phyloP scores from a whole-genome alignment of 1,140 invertebrate genomes.

The Drosophila funebris region DNA sequence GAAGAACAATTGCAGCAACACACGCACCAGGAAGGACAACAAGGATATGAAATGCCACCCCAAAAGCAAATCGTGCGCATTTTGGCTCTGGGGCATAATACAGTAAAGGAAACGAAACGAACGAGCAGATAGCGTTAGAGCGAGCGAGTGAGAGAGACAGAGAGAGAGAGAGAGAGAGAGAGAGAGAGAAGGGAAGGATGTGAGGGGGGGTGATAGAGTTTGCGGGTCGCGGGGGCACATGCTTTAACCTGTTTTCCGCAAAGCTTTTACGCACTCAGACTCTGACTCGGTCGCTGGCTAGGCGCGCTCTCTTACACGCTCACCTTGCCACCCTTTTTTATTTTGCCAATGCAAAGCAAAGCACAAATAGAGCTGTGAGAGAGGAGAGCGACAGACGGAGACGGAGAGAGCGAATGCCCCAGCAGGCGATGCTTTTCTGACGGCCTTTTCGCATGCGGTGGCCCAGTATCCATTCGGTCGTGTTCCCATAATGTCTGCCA shows the following conservation, averaged over 20 bases:
- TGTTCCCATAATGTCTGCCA: conserved; percentile 83
- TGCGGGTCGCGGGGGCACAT: conserved; percentile 47
- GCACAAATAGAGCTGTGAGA: conserved; percentile 45
- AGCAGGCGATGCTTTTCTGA: conserved; percentile 41
- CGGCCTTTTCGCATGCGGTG: conserved; percentile 65
- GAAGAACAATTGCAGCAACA: conserved; percentile 51
- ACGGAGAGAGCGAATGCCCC: conserved; percentile 18
- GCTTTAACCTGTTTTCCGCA: conserved; percentile 78
- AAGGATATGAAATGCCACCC: conserved; percentile 66
- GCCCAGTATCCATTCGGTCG: conserved; percentile 83
- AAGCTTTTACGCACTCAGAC: conserved; percentile 75
- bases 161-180: conserved; percentile 44
- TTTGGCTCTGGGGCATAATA: conserved; percentile 72
- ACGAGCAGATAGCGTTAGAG: conserved; percentile 16
- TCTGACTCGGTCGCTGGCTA: conserved; percentile 10
- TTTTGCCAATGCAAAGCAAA: conserved; percentile 18
- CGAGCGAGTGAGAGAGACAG: conserved; percentile 37
- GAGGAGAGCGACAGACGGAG: conserved; percentile 19
- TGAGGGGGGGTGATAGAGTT: conserved; percentile 1
- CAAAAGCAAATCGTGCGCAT: conserved; percentile 66
- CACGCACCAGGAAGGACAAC: conserved; percentile 67
- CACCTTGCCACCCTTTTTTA: conserved; percentile 68
- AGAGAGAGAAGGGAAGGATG: conserved; percentile 5
- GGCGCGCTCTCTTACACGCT: conserved; percentile 18
- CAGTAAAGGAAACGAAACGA: conserved; percentile 50